Conservation (phyloP, 2,797 vertebrate genomes). For the Peromyscus eremicus region DNA sequence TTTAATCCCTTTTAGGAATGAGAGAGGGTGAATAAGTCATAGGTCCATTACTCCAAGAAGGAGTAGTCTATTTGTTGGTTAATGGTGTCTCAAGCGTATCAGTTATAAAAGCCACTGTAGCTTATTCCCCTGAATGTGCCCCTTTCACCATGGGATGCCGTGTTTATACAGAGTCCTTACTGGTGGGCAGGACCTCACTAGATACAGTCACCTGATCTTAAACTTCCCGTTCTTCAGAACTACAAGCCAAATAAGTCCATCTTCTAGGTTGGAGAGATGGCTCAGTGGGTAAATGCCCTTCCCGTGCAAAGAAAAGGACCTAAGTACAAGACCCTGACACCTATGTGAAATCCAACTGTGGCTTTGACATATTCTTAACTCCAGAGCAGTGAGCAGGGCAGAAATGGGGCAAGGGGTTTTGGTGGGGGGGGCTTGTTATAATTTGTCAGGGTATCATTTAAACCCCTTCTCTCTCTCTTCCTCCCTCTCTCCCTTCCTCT, state of each 20-base stretch:
- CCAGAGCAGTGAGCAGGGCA: neutral
- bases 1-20: neutral
- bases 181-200: neutral
- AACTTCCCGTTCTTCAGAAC: neutral
- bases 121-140: neutral
- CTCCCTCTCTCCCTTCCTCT: accelerated
- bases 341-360: neutral
- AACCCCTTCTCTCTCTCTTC: neutral
- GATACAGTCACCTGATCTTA: neutral
- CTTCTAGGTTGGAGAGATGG: neutral
- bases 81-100: neutral
- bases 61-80: neutral
- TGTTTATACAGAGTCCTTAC: neutral
- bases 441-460: neutral
- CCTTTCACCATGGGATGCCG: neutral
- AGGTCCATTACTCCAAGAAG: neutral
- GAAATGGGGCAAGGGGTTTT: neutral
- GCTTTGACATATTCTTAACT: neutral
- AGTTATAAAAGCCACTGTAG: neutral
- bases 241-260: neutral
- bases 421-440: neutral
- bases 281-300: neutral
- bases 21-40: neutral
- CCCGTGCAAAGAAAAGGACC: neutral
- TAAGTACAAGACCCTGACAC: neutral